Evolutionary conservation across 2,797 vertebrate species (phyloP).

Genomic region (Heliangelus exortis): DNA sequence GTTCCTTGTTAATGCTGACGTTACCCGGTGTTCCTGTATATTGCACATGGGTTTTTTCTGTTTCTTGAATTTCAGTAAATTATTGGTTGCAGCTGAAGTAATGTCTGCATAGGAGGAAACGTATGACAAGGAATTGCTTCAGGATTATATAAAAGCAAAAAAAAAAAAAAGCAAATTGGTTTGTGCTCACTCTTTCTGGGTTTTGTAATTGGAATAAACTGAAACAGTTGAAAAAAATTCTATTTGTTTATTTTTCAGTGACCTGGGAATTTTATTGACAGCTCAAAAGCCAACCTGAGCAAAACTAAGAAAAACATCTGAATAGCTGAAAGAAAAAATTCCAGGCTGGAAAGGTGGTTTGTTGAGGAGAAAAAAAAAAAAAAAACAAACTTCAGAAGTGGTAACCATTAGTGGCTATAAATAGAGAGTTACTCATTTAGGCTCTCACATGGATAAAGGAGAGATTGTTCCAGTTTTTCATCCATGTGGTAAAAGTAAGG

Average conservation of each 20-base stretch:
- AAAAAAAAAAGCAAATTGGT: neutral
- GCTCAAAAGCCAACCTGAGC: conserved; percentile 37
- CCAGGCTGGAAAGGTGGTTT: conserved; percentile 23
- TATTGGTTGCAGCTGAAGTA: neutral
- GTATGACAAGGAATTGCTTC: neutral
- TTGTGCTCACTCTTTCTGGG: neutral
- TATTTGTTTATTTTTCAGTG: conserved; percentile 32
- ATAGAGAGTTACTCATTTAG: conserved; percentile 59
- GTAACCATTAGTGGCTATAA: conserved; percentile 65
- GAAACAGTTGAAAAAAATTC: neutral
- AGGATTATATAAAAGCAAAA: neutral
- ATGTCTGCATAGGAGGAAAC: neutral
- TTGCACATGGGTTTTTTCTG: neutral
- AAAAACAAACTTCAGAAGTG: conserved; percentile 48
- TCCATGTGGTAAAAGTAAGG: conserved; percentile 56
- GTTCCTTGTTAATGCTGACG: neutral
- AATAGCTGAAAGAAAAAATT: conserved; percentile 54
- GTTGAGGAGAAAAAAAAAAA: conserved; percentile 2
- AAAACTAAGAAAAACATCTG: conserved; percentile 40
- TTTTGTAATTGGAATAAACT: neutral
- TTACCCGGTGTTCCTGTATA: neutral
- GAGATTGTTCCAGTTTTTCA: conserved; percentile 44
- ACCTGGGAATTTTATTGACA: conserved; percentile 24
- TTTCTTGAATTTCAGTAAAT: neutral
- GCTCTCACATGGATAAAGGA: conserved; percentile 10